Evolutionary conservation across 2,797 vertebrate species (phyloP), one percentile per base, ranked within the genome.

Genomic region (Bradypus variegatus): DNA sequence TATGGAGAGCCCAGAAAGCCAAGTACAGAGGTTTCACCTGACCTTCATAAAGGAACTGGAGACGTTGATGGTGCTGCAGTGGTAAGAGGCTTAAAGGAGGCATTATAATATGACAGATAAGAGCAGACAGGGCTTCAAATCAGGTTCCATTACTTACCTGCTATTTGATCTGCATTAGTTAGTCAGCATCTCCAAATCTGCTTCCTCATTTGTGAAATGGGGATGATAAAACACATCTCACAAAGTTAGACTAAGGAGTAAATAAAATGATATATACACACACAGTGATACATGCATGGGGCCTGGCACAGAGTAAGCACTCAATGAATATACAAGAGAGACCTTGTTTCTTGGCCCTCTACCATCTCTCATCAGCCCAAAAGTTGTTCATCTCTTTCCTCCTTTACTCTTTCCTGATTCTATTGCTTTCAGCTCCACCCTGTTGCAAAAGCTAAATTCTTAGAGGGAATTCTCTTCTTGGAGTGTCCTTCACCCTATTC

Each of bases 371-470:
- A 41, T 2, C 69, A 85, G 67, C 67, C 60, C 67, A 29, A 36
- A 36, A 12, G n/a, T 48, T 72, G 67, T 60, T 31, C 19, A 23
- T 69, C 41, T 36, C 15, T 73, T 48, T 55, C 25, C 31, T 15
- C 58, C 33, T 64, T 78, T 45, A 33, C 53, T 23, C 45, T 86
- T 78, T 89, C 14, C 78, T 72, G 53, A 53, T 45, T 78, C 69
- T 87, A 9, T 60, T 69, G 60, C 87, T 86, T 83, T 69, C 31
- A 64, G 53, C 45, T n/a, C 13, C 27, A 25, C 36, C 48, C 0
- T 62, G 48, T 67, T 79, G n/a, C 83, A 90, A 78, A 88, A 91
- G 81, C 58, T 72, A 36, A 87, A 16, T 79, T 92, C 80, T 72
- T 85, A 25, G 25, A 29, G 14, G 12, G 45, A 11, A n/a, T 36